Percentiles rank a stretch among this genome's conserved stretches.
These are phyloP conservation scores for Spea bombifrons DNA, from an alignment of 2,113 vertebrate species.

Conservation along the genomic window DNA sequence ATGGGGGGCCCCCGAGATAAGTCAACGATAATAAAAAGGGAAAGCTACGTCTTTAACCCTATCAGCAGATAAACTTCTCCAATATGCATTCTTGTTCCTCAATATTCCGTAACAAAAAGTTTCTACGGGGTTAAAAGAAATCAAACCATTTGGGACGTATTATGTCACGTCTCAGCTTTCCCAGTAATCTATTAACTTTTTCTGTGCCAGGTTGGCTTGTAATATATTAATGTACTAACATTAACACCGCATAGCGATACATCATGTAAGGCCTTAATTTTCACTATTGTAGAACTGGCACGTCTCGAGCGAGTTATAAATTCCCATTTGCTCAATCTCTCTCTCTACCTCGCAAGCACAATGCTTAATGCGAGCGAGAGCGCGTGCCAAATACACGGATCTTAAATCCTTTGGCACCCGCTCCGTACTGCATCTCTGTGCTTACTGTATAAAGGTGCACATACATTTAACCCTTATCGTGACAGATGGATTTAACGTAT, in stretches of 20 bases:
- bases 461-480: neutral
- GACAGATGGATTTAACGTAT: no score
- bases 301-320: slow-evolving; percentile 8
- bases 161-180: neutral
- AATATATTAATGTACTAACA: slow-evolving; percentile 3
- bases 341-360: slow-evolving; percentile 7
- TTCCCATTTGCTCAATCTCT: slow-evolving; percentile 5
- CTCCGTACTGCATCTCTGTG: slow-evolving; percentile 16
- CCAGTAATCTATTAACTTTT: neutral
- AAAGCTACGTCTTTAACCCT: no score
- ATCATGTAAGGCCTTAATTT: slow-evolving; percentile 11
- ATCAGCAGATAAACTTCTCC: no score
- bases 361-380: slow-evolving; percentile 13
- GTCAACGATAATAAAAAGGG: no score
- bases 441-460: neutral
- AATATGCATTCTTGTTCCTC: no score
- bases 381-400: slow-evolving; percentile 2
- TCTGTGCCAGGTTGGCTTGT: neutral
- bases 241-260: slow-evolving; percentile 9
- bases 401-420: slow-evolving; percentile 12
- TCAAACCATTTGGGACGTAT: no score
- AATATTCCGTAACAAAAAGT: no score
- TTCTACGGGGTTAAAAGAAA: no score
- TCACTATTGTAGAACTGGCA: slow-evolving; percentile 24
- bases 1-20: no score